Evolutionary conservation across 2,113 vertebrate species (phyloP).

Genomic region (Strigops habroptila): DNA sequence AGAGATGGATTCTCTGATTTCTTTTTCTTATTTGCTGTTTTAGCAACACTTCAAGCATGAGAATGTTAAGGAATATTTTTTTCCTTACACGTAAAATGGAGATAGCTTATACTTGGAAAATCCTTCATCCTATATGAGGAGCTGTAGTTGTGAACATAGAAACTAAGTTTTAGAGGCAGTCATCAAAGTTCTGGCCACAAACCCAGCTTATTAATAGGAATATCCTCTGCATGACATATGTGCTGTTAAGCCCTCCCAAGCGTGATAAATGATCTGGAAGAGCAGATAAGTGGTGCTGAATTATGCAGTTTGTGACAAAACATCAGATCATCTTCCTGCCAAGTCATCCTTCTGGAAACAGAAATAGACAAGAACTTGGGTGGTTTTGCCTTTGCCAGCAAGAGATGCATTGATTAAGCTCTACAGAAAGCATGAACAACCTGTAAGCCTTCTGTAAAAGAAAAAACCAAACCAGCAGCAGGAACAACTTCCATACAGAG

Average conservation of each 20-base stretch:
- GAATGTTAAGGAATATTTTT: not conserved
- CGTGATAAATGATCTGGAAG: not conserved
- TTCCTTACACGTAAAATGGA: not conserved
- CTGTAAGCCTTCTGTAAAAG: not conserved
- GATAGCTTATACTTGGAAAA: not conserved
- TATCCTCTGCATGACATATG: not conserved
- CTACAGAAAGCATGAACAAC: not conserved
- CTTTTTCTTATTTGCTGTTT: not conserved
- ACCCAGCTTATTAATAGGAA: not conserved
- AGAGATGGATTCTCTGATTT: not conserved
- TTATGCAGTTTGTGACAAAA: not conserved
- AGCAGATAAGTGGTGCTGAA: not conserved
- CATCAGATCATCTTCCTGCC: not conserved
- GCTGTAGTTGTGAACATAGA: not conserved
- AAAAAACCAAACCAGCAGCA: not conserved
- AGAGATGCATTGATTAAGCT: not conserved
- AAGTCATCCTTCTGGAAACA: not conserved
- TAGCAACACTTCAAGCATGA: not conserved
- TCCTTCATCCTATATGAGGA: not conserved
- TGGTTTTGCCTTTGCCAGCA: not conserved
- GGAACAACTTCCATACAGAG: not conserved
- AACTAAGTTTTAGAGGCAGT: not conserved
- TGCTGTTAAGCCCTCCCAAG: not conserved
- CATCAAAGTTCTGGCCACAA: not conserved
- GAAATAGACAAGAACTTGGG: not conserved